Conservation (phyloP, 2,113 vertebrate species). For the Ploceus nigricollis region DNA sequence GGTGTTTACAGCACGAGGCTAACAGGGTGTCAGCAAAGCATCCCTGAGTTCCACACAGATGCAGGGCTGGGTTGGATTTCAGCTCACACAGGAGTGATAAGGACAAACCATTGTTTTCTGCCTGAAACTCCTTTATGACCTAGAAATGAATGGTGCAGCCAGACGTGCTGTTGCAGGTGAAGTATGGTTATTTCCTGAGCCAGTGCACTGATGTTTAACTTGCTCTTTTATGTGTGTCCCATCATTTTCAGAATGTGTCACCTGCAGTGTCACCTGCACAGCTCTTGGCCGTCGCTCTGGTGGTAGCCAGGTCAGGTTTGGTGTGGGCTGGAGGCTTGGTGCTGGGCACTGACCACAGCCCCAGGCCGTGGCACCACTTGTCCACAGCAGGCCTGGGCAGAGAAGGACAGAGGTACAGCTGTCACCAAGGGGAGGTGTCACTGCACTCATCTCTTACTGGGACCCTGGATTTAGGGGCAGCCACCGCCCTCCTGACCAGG, state of each 20-base stretch:
- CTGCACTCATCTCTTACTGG: too few relatives aligned
- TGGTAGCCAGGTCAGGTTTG: rapidly evolving
- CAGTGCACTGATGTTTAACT: rapidly evolving
- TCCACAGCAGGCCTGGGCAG: neutral
- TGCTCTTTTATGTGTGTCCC: rapidly evolving
- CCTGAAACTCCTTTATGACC: neutral
- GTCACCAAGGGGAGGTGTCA: neutral
- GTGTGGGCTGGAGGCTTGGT: rapidly evolving
- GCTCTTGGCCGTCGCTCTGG: rapidly evolving
- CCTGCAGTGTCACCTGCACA: neutral
- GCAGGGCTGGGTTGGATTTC: neutral
- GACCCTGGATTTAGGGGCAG: neutral
- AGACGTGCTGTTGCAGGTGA: neutral
- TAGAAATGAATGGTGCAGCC: neutral
- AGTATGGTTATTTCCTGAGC: neutral
- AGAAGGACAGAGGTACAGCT: neutral
- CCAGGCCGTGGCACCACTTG: rapidly evolving
- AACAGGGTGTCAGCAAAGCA: neutral
- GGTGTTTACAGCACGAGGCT: neutral
- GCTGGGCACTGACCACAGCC: rapidly evolving
- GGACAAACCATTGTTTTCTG: neutral
- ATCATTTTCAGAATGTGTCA: neutral
- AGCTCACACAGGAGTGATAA: neutral
- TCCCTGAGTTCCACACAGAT: neutral
- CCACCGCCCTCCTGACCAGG: rapidly evolving